These are phyloP conservation scores for Acipenser oxyrinchus DNA, from an alignment of 2,797 vertebrate genomes.

Conservation along the genomic window DNA sequence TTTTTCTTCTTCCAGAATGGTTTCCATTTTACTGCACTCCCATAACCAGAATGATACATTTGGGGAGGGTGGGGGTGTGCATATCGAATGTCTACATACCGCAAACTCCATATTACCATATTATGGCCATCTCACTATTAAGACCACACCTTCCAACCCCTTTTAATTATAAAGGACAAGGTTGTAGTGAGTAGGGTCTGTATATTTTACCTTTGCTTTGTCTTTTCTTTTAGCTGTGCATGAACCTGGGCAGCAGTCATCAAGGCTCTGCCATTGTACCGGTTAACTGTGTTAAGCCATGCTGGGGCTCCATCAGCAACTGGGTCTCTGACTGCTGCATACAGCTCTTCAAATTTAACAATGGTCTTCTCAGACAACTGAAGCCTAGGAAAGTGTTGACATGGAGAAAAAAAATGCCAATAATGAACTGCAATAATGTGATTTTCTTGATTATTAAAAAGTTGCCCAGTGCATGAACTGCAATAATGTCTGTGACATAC, in stretches of 20 bases:
- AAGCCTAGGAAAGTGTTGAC: conserved; percentile 16
- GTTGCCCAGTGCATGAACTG: too few relatives aligned
- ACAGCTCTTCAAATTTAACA: conserved; percentile 34
- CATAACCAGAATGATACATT: too few relatives aligned
- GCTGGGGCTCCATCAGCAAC: conserved; percentile 15
- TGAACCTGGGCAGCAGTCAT: conserved; percentile 23
- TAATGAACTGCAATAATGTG: background rate
- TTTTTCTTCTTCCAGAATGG: too few relatives aligned
- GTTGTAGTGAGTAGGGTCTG: too few relatives aligned
- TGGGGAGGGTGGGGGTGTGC: too few relatives aligned
- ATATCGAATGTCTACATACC: too few relatives aligned
- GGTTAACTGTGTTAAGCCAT: conserved; percentile 19
- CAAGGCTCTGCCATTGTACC: background rate
- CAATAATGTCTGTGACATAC: background rate
- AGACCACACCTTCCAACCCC: too few relatives aligned
- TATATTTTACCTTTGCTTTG: conserved; percentile 22
- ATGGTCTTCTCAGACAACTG: conserved; percentile 29
- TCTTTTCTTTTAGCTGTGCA: conserved; percentile 30
- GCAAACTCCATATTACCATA: too few relatives aligned
- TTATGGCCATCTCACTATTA: too few relatives aligned
- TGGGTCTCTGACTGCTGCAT: conserved; percentile 24
- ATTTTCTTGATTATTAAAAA: too few relatives aligned
- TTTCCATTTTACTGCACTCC: too few relatives aligned
- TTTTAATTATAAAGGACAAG: too few relatives aligned
- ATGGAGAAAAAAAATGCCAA: background rate